Percentiles rank a stretch among this genome's conserved stretches.
These are phyloP conservation scores for Lordiphosa stackelbergi DNA, from an alignment of 1,140 invertebrate genomes.

Conservation along the genomic window DNA sequence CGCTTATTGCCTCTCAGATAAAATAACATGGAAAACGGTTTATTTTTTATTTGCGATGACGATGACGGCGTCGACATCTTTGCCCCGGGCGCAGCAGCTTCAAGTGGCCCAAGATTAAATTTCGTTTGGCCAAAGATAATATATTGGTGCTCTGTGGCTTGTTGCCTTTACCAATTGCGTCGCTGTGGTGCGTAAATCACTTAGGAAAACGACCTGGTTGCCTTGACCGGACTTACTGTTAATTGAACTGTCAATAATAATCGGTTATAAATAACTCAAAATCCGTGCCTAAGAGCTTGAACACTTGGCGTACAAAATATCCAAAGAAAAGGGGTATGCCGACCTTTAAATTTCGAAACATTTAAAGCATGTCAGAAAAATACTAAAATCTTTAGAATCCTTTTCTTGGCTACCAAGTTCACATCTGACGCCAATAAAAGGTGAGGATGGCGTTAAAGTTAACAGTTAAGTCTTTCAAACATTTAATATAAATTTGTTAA, in stretches of 20 bases:
- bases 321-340: too few species aligned
- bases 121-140: conserved; percentile 15
- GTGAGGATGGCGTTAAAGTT: too few species aligned
- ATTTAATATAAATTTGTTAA: too few species aligned
- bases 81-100: conserved; percentile 6
- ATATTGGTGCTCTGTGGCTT: conserved; percentile 8
- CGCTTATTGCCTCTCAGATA: conserved; percentile 16
- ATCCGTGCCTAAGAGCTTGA: background rate
- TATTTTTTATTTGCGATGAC: conserved; percentile 18
- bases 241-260: conserved; percentile 25
- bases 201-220: conserved; percentile 5
- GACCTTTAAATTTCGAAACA: too few species aligned
- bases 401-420: too few species aligned
- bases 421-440: too few species aligned
- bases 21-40: conserved; percentile 21
- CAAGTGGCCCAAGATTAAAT: conserved; percentile 12
- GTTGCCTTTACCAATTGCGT: background rate
- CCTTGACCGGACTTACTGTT: conserved; percentile 6
- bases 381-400: too few species aligned
- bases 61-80: conserved; percentile 1
- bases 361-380: too few species aligned
- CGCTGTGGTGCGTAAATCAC: conserved; percentile 14
- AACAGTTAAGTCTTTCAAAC: too few species aligned
- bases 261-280: conserved; percentile 23
- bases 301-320: too few species aligned